Evolutionary conservation across 2,888 invertebrate genomes (phyloP), one percentile per base, ranked within the genome.

Genomic region (Agrilus cyanescens): DNA sequence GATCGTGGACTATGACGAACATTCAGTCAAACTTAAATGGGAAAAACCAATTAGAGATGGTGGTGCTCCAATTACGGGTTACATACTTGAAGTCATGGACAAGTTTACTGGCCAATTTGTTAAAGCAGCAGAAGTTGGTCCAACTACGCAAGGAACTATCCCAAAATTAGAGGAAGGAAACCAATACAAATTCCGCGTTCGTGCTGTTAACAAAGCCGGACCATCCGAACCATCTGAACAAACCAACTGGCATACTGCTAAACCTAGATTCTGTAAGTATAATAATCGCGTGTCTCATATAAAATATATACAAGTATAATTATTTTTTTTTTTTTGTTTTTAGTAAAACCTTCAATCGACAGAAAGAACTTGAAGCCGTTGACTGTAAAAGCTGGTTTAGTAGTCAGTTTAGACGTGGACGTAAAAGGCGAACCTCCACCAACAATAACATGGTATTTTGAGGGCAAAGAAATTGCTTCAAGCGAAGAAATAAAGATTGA

Each of bases 141-240:
- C 87, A 46, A 70, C 80, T 43, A 88, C 86, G 62, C 82, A 83
- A 56, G 95, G 90, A 20, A 82, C 85, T 7, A 93, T 97, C 0
- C 84, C 84, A 0, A 85, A 85, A 65, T 69, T 96, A 56, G 89
- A 90, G 59, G 90, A 93, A 68, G 93, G 93, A 14, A 90, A 90
- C 65, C 91, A 93, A 59, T 96, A 96, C 64, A 93, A 95, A 66
- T 96, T 95, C 76, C 74, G 93, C 30, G 78, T 94, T 2, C 75
- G 87, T n/a, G 97, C 97, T 14, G 70, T 95, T 12, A 98, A 98
- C 69, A 90, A 93, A 69, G 94, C 94, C 36, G 97, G 98, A 2
- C 82, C 80, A 33, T 91, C 91, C 0, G 89, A 90, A 55, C 88
- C 93, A 1, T 88, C 88, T 16, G 91, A 93, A 66, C 85, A 87